Evolutionary conservation across 1,140 invertebrate genomes (phyloP).

Genomic region (Oreohelix idahoensis): DNA sequence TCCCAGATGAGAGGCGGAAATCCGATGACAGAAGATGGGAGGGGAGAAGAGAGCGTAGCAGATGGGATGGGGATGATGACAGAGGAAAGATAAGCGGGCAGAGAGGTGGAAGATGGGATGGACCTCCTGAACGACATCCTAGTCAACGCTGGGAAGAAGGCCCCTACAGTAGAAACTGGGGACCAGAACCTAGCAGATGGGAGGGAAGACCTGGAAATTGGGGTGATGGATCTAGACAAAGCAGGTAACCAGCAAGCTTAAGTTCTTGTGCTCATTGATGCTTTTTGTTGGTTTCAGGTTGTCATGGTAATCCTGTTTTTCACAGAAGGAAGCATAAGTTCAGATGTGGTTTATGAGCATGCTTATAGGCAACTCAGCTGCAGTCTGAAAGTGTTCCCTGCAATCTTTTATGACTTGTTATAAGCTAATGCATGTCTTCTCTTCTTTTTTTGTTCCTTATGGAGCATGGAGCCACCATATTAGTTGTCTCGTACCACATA

Average conservation of each 20-base stretch:
- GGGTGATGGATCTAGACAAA: background rate
- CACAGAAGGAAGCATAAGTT: background rate
- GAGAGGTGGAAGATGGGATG: slow-evolving; percentile 15
- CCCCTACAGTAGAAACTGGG: background rate
- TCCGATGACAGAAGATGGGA: slow-evolving; percentile 19
- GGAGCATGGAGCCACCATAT: no score
- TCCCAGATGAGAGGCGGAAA: background rate
- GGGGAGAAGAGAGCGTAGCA: slow-evolving; percentile 8
- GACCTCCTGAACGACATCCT: background rate
- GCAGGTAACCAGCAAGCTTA: slow-evolving; percentile 13
- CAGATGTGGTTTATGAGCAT: no score
- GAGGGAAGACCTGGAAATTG: background rate
- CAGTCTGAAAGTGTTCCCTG: no score
- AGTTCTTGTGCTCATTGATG: background rate
- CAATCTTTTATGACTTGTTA: no score
- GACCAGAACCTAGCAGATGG: background rate
- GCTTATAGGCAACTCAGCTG: no score
- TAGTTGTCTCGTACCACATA: no score
- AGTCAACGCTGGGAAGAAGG: slow-evolving; percentile 1
- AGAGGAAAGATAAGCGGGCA: background rate
- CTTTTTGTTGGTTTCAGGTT: background rate
- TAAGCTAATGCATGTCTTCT: no score
- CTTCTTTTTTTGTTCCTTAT: no score
- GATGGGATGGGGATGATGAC: background rate
- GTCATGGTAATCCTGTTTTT: background rate